Percentiles rank a stretch among this genome's conserved stretches.
Evolutionary conservation across 2,888 invertebrate species (phyloP).

Genomic region (Galeruca laticollis): DNA sequence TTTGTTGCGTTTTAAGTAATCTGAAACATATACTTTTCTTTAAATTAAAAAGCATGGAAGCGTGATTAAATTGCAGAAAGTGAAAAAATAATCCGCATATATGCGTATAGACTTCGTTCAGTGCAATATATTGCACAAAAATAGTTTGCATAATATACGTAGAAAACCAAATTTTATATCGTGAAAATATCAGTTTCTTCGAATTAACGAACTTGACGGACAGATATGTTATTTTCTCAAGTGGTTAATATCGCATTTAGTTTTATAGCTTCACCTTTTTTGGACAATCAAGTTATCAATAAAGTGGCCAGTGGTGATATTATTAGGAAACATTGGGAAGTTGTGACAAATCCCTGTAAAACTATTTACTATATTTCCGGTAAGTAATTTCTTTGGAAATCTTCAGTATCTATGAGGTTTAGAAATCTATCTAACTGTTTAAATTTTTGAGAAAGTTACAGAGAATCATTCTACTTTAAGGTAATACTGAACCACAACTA

Average conservation of each 20-base stretch:
- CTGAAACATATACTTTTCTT: neutral
- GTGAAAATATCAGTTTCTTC: neutral
- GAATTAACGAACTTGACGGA: neutral
- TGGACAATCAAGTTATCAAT: neutral
- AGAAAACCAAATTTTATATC: too few relatives aligned
- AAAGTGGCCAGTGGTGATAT: neutral
- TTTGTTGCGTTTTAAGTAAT: neutral
- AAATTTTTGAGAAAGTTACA: too few relatives aligned
- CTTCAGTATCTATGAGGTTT: too few relatives aligned
- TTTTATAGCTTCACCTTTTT: conserved; percentile 2
- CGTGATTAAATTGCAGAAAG: neutral
- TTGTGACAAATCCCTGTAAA: neutral
- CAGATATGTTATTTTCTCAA: neutral
- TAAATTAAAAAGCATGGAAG: neutral
- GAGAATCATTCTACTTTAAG: too few relatives aligned
- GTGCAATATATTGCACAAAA: neutral
- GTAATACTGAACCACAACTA: too few relatives aligned
- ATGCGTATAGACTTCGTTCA: too few relatives aligned
- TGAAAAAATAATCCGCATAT: neutral
- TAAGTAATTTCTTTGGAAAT: neutral
- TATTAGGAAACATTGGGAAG: neutral
- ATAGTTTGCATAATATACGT: too few relatives aligned
- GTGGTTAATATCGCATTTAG: conserved; percentile 2
- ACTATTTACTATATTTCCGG: neutral
- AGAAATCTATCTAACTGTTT: too few relatives aligned